phyloP scores from a whole-genome alignment of 2,888 invertebrate species.

The Pantelozetes paolii region DNA sequence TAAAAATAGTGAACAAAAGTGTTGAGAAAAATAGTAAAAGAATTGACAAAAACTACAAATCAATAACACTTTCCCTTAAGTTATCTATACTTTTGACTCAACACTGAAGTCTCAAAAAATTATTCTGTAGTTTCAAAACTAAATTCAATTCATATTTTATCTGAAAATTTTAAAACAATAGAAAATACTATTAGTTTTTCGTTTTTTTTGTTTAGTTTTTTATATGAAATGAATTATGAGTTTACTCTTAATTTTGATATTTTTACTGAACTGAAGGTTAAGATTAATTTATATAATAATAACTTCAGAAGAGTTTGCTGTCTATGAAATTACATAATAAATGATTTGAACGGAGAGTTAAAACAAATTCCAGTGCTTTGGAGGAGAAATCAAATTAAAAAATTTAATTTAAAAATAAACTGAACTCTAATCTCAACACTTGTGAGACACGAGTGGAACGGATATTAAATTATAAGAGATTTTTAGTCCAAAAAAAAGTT shows the following conservation, averaged over 20 bases:
- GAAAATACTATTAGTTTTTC: neutral
- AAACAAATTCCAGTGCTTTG: neutral
- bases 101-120: constrained; percentile 11
- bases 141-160: neutral
- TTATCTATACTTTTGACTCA: constrained; percentile 11
- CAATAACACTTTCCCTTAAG: constrained; percentile 28
- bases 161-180: neutral
- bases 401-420: neutral
- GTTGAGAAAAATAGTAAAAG: neutral
- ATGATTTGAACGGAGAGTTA: neutral
- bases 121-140: constrained; percentile 8
- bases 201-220: neutral
- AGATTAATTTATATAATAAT: constrained; percentile 19
- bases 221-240: neutral
- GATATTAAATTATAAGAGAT: neutral
- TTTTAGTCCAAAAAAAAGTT: neutral
- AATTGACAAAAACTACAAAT: constrained; percentile 12
- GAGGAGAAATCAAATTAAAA: neutral
- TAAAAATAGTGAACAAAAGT: constrained; percentile 2
- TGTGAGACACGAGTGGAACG: neutral
- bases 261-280: neutral
- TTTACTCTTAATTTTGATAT: neutral
- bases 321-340: constrained; percentile 5
- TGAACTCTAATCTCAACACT: constrained; percentile 7
- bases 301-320: neutral